phyloP scores from a whole-genome alignment of 2,888 invertebrate species.

The Octonoba sinensis region DNA sequence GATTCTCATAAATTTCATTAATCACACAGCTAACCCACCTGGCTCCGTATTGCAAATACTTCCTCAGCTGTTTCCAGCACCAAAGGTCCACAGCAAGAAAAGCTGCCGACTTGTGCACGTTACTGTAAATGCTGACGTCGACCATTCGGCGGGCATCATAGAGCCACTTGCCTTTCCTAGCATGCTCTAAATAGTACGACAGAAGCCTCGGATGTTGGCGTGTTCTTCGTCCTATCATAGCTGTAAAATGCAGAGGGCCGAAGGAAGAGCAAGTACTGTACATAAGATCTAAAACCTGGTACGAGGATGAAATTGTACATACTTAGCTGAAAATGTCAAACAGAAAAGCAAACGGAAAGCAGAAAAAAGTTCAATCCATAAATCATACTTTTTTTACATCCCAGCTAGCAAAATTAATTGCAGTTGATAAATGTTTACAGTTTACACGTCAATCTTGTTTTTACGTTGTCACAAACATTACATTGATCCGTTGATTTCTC shows the following conservation, averaged over 20 bases:
- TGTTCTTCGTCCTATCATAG: slow-evolving; percentile 12
- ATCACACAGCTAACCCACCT: slow-evolving; percentile 12
- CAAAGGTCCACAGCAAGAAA: slow-evolving; percentile 43
- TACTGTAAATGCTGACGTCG: slow-evolving; percentile 45
- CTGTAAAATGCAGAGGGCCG: slow-evolving; percentile 32
- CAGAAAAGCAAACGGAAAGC: background rate
- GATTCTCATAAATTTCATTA: background rate
- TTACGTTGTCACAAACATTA: too few relatives aligned
- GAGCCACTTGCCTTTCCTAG: slow-evolving; percentile 7
- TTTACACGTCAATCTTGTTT: too few relatives aligned
- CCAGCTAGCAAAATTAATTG: too few relatives aligned
- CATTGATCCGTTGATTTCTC: too few relatives aligned
- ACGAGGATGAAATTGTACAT: background rate
- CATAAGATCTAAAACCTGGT: slow-evolving; percentile 34
- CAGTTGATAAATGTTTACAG: too few relatives aligned
- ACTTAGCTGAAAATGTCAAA: background rate
- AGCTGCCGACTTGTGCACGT: slow-evolving; percentile 15
- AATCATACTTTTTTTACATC: too few relatives aligned
- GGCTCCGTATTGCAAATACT: slow-evolving; percentile 51
- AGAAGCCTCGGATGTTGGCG: slow-evolving; percentile 1
- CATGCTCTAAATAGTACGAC: slow-evolving; percentile 42
- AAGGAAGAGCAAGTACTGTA: slow-evolving; percentile 41
- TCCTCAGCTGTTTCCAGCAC: slow-evolving; percentile 38
- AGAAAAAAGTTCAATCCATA: too few relatives aligned
- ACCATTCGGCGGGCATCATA: slow-evolving; percentile 29